Evolutionary conservation across 2,797 vertebrate species (phyloP).

Genomic region (Enteromius radiatus): DNA sequence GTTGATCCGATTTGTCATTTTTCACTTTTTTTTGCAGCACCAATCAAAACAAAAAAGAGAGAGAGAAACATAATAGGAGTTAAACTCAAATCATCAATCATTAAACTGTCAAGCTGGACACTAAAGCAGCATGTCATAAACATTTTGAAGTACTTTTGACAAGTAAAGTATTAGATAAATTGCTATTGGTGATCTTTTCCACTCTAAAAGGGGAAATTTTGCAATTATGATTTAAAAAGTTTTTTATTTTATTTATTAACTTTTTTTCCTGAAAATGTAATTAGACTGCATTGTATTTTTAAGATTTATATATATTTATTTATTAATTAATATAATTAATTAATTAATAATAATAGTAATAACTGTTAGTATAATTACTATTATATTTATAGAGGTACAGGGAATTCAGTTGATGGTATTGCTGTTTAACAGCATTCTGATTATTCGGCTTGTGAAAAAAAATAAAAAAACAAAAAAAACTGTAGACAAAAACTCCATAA

Average conservation of each 20-base stretch:
- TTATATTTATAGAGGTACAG: too few species aligned
- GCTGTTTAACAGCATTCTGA: neutral
- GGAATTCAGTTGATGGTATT: too few species aligned
- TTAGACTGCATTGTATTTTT: neutral
- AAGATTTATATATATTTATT: neutral
- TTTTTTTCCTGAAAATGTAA: neutral
- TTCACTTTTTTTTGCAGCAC: constrained; percentile 1
- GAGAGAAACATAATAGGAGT: constrained; percentile 30
- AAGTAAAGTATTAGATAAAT: constrained; percentile 1
- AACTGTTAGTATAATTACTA: too few species aligned
- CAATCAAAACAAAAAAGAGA: constrained; percentile 55
- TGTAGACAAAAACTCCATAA: too few species aligned
- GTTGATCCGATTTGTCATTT: constrained; percentile 52
- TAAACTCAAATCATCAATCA: constrained; percentile 56
- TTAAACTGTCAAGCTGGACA: constrained; percentile 45
- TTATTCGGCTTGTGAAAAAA: neutral
- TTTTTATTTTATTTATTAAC: neutral
- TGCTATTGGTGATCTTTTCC: neutral
- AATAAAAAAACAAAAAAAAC: too few species aligned
- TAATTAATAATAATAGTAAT: neutral
- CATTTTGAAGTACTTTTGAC: neutral
- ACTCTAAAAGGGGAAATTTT: neutral
- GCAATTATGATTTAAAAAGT: neutral
- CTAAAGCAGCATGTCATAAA: neutral
- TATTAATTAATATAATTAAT: too few species aligned